Evolutionary conservation across 1,140 invertebrate genomes (phyloP), one percentile per base, ranked within the genome.

Genomic region (Diabrotica virgifera): DNA sequence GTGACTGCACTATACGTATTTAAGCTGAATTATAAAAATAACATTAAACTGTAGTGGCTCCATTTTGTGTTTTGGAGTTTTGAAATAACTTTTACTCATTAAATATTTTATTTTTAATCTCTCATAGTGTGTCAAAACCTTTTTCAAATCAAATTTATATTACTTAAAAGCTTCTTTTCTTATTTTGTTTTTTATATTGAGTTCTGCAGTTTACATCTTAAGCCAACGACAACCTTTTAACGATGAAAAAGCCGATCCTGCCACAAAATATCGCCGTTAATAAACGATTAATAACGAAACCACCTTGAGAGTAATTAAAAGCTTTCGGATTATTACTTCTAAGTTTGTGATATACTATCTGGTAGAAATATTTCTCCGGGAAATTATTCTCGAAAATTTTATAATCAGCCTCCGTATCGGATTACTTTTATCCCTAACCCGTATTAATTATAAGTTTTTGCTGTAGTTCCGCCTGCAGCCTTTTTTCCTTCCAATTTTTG

Each of bases 281-380:
- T 59, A 59, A 59, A 59, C 58, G 58, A 59, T 59, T 59, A 59
- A 59, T 59, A 59, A 59, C 37, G 40, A 59, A 59, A 59, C 58
- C 58, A 59, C 58, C 58, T 59, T 59, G 58, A 14, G 58, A 59
- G 58, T 59, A 51, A 59, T 59, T 59, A 50, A 59, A 51, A 59
- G 58, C 58, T 59, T 59, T 59, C 58, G 13, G 58, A 59, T 59
- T 51, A 59, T 59, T 59, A 59, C 58, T 59, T 59, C 58, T 51
- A 35, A 59, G 58, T 59, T 59, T 51, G 37, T 59, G 58, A 59
- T 59, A 59, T 14, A 59, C 37, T 50, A 35, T 59, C 55, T 57
- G 6, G 55, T 36, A 57, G 55, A 57, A 57, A 57, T 36, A 36
- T 36, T 57, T 12, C 55, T 36, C 24, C 40, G 40, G 55, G 36